Base-by-base conservation (phyloP, 2,113 vertebrate genomes). In the Hyla sarda region DNA sequence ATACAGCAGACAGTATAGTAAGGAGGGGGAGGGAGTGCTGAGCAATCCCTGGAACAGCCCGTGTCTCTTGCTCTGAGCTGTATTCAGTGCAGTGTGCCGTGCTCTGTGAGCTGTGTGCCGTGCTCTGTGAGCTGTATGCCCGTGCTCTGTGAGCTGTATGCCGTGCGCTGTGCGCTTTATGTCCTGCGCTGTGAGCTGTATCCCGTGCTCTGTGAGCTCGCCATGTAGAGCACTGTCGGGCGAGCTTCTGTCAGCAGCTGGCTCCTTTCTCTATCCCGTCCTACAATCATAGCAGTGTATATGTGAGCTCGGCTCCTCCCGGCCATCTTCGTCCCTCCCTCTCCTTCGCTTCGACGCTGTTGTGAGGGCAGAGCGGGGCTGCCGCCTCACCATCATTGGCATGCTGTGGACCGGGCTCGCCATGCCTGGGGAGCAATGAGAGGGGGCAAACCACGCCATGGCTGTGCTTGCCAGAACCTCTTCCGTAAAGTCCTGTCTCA, bases 401-500 rank as follows among this genome's bases (percentile, higher is more conserved):
- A 86, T 86, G 84, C 50, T 81, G 56, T 60, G 84, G 84, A 86
- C 65, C 77, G 90, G 94, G 89, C 89, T 92, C 88, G 80, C 89
- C 89, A 89, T 92, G 84, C 84, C 84, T 86, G 84, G 84, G 65
- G 92, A 94, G 95, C 91, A 95, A 97, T 97, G 95, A 97, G 95
- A 93, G 95, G 93, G 87, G 95, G 95, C 89, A 94, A 95, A 90
- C 96, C 95, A 91, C 91, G 95, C 91, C 84, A 86, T 65, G 95
- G 96, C 92, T 98, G 97, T 89, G 95, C 95, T 92, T 98, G 97
- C 95, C 96, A 96, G 91, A 95, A 95, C 92, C 96, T 98, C 93
- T 97, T 97, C 93, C 95, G 96, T 88, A 98, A 98, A 95, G 96
- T 98, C 91, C 94, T 97, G 93, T 94, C 93, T 89, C 97, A 98